phyloP scores from a whole-genome alignment of 2,888 invertebrate genomes.

The Hemithea aestivaria region DNA sequence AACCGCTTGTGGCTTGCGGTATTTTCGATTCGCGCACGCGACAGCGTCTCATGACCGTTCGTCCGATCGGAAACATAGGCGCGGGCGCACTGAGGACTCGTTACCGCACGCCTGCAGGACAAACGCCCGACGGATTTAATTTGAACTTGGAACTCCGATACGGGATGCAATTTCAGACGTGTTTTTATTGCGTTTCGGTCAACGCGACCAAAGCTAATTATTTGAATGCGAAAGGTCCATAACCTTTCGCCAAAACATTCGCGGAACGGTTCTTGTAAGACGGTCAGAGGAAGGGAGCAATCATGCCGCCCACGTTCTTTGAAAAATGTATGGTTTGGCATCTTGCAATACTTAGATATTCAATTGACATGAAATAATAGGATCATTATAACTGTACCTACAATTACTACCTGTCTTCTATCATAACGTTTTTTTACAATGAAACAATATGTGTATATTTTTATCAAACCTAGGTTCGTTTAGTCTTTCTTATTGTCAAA shows the following conservation, averaged over 20 bases:
- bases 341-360: too few relatives aligned
- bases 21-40: constrained; percentile 46
- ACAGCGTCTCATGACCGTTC: constrained; percentile 43
- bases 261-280: constrained; percentile 5
- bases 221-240: constrained; percentile 47
- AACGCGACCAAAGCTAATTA: constrained; percentile 49
- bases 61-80: constrained; percentile 64
- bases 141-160: constrained; percentile 58
- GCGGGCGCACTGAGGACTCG: constrained; percentile 53
- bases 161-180: constrained; percentile 55
- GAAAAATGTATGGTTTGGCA: too few relatives aligned
- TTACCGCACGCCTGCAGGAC: constrained; percentile 35
- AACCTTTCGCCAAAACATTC: constrained; percentile 43
- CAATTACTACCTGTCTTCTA: too few relatives aligned
- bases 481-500: too few relatives aligned
- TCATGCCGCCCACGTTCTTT: too few relatives aligned
- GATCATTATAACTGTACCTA: too few relatives aligned
- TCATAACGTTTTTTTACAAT: too few relatives aligned
- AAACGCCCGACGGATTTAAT: constrained; percentile 47
- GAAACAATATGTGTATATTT: too few relatives aligned
- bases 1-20: constrained; percentile 29
- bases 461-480: too few relatives aligned
- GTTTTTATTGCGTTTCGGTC: constrained; percentile 57
- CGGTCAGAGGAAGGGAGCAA: not conserved
- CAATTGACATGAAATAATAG: too few relatives aligned